These are phyloP conservation scores for Adrianichthys oophorus DNA, from an alignment of 2,797 vertebrate species.

Conservation along the genomic window DNA sequence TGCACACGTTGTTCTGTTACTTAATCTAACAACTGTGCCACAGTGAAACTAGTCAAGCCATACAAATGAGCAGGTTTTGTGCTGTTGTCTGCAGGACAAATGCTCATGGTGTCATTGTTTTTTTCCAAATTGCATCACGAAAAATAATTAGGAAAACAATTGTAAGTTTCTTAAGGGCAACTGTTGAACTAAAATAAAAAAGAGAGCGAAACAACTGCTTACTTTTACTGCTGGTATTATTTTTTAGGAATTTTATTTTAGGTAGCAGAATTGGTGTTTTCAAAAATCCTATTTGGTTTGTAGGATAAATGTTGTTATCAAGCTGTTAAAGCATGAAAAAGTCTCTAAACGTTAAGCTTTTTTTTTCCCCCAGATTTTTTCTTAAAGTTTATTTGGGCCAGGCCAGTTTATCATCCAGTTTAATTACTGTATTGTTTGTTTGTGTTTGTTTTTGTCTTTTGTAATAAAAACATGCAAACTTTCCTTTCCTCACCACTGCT, in stretches of 20 bases:
- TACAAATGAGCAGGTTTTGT: slow-evolving; percentile 25
- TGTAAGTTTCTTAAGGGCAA: neutral
- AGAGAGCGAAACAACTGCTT: neutral
- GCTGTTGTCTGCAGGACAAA: slow-evolving; percentile 37
- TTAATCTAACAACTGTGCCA: slow-evolving; percentile 14
- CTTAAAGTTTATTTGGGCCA: slow-evolving; percentile 6
- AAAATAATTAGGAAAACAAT: neutral
- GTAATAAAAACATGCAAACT: neutral
- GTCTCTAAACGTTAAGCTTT: slow-evolving; percentile 1
- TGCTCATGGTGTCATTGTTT: slow-evolving; percentile 16
- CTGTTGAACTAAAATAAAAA: neutral
- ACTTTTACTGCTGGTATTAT: neutral
- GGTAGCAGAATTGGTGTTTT: too few relatives aligned
- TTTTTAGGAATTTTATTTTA: too few relatives aligned
- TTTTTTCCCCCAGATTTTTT: slow-evolving; percentile 13
- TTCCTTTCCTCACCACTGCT: slow-evolving; percentile 25
- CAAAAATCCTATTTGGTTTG: slow-evolving; percentile 12
- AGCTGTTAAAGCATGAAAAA: slow-evolving; percentile 11
- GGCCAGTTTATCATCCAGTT: slow-evolving; percentile 23
- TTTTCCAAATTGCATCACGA: neutral
- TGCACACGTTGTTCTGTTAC: slow-evolving; percentile 10
- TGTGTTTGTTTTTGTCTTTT: neutral
- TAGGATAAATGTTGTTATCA: slow-evolving; percentile 3
- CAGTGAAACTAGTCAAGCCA: slow-evolving; percentile 31
- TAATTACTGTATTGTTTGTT: slow-evolving; percentile 34